Evolutionary conservation across 2,797 vertebrate species (phyloP).

Genomic region (Synanceia verrucosa): DNA sequence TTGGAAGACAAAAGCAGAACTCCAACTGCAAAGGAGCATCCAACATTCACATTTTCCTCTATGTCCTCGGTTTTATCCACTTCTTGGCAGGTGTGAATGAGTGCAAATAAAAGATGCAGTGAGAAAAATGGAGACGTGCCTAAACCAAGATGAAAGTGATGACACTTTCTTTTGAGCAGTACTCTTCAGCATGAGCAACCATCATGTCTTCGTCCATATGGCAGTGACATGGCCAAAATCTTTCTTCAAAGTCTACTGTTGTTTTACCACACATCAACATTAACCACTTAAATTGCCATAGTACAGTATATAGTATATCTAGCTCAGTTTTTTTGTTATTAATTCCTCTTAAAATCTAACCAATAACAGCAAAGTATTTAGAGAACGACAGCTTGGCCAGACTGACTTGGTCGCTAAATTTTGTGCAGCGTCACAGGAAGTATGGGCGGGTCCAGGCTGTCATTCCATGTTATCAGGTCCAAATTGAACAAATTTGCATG

Average conservation of each 20-base stretch:
- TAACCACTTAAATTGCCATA: too few species aligned
- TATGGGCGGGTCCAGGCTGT: too few species aligned
- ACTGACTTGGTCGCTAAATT: too few species aligned
- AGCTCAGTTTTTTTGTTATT: not conserved
- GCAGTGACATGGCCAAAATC: not conserved
- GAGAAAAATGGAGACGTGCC: constrained; percentile 31
- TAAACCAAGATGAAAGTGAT: constrained; percentile 22
- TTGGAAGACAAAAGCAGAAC: constrained; percentile 55
- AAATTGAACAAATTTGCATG: not conserved
- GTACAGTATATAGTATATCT: too few species aligned
- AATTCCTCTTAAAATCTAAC: not conserved
- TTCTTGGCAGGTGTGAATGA: constrained; percentile 45
- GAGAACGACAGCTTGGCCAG: too few species aligned
- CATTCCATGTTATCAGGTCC: too few species aligned
- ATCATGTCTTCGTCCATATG: constrained; percentile 10
- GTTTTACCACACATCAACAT: constrained; percentile 12
- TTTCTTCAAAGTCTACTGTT: not conserved
- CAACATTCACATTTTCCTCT: constrained; percentile 42
- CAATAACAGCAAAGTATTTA: not conserved
- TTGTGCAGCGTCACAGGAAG: too few species aligned
- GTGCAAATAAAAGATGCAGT: constrained; percentile 37
- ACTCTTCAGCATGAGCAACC: constrained; percentile 14
- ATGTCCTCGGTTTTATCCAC: constrained; percentile 36
- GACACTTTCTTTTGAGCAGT: constrained; percentile 41
- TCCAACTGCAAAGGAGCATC: constrained; percentile 33